Base-by-base conservation (phyloP, 2,113 vertebrate species). In the Pangasianodon gigas region DNA sequence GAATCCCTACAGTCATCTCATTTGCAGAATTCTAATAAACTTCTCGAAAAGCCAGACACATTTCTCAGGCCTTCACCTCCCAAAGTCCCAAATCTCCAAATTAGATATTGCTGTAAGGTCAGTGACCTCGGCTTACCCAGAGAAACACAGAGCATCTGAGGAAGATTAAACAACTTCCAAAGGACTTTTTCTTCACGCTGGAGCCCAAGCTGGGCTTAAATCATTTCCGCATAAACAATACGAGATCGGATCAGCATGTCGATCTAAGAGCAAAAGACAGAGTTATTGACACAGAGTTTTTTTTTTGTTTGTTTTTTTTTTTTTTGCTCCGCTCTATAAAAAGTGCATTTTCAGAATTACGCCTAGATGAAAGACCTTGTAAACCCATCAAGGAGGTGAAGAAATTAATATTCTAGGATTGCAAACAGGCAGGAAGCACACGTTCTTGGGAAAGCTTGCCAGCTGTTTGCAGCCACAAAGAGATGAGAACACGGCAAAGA, bases 11-110 rank as follows among this genome's bases (percentile, higher is more conserved):
- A 82, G 82, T 90, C 58, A 29, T 37, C 88, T 91, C 90, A 90
- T 90, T 93, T 89, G 88, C 90, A 86, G 92, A 93, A 91, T 92
- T 89, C 91, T 91, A 93, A 93, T 92, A 90, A 84, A 91, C 82
- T 90, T 89, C 90, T 92, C 82, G 87, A 91, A 88, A 91, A 87
- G 77, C 69, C 84, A 87, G 87, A 91, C 90, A 71, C 87, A 89
- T 91, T 88, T 75, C 89, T 89, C 62, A 48, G 56, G 82, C 79
- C 62, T 52, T 26, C 74, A 85, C 89, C 81, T 81, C 89, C 83
- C 89, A 86, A 88, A 87, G 84, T 83, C 89, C 87, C 89, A 90
- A 77, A 87, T 84, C 71, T 90, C 90, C 56, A 90, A 91, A 90
- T 90, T 37, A 90, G 90, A 92, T 87, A 91, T 91, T 87, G 87